Evolutionary conservation across 2,113 vertebrate genomes (phyloP).

Genomic region (Speoplatyrhinus poulsoni): DNA sequence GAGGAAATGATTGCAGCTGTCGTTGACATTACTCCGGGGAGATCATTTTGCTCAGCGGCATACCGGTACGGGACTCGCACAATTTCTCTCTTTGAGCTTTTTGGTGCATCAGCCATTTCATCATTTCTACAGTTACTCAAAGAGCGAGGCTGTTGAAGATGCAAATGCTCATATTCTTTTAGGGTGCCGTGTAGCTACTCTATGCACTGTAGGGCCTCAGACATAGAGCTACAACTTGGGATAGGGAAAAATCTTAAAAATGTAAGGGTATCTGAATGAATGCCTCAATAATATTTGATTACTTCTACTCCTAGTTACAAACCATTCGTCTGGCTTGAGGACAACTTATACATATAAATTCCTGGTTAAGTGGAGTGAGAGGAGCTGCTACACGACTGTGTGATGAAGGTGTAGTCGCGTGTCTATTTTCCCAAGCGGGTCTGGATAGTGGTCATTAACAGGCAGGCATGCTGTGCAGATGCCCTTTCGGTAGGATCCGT

Average conservation of each 20-base stretch:
- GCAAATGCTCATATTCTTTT: slow-evolving; percentile 15
- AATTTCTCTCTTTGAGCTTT: slow-evolving; percentile 34
- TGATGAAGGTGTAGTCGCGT: slow-evolving; percentile 7
- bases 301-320: slow-evolving; percentile 15
- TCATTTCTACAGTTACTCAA: slow-evolving; percentile 29
- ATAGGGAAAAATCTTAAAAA: background rate
- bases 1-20: slow-evolving; percentile 34
- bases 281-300: slow-evolving; percentile 16
- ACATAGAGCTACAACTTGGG: background rate
- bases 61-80: slow-evolving; percentile 13
- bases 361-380: background rate
- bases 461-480: slow-evolving; percentile 56
- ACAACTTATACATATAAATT: slow-evolving; percentile 32
- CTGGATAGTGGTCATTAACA: slow-evolving; percentile 48
- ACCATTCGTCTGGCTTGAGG: slow-evolving; percentile 31
- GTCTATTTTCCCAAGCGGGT: slow-evolving; percentile 31
- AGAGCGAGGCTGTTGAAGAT: slow-evolving; percentile 29
- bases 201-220: background rate
- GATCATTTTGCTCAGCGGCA: slow-evolving; percentile 28
- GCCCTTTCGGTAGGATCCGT: slow-evolving; percentile 62
- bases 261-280: background rate
- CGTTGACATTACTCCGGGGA: slow-evolving; percentile 38
- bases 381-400: no score
- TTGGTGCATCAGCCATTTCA: slow-evolving; percentile 35
- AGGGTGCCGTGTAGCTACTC: background rate